Conservation (phyloP, 1,140 invertebrate species). For the Oedothorax gibbosus region DNA sequence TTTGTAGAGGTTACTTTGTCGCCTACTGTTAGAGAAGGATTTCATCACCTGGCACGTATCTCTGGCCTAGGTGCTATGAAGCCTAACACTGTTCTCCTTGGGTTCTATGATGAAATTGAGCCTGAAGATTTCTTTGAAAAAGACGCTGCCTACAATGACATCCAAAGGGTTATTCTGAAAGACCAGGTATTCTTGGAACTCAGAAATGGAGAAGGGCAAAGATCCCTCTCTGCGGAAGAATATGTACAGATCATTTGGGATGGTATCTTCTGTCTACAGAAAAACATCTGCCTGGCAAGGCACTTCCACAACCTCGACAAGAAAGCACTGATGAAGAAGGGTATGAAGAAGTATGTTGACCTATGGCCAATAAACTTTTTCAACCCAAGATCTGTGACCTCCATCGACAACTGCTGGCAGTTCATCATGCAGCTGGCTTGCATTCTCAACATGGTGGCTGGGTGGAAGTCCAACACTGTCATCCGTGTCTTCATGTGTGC, state of each 20-base stretch:
- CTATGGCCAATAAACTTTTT: slow-evolving; percentile 95
- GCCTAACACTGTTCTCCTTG: slow-evolving; percentile 89
- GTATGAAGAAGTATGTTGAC: slow-evolving; percentile 82
- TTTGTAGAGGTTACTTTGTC: slow-evolving; percentile 96
- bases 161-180: slow-evolving; percentile 61
- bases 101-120: slow-evolving; percentile 85
- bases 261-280: slow-evolving; percentile 89
- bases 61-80: slow-evolving; percentile 99
- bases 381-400: slow-evolving; percentile 78
- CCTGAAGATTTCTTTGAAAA: slow-evolving; percentile 80
- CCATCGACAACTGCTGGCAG: slow-evolving; percentile 82
- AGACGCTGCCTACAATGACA: slow-evolving; percentile 54
- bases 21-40: slow-evolving; percentile 84
- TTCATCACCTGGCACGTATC: slow-evolving; percentile 91
- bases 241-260: slow-evolving; percentile 89
- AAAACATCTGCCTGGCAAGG: slow-evolving; percentile 93
- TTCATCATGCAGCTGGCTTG: slow-evolving; percentile 98
- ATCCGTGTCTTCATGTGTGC: slow-evolving; percentile 86
- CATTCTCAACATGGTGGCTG: slow-evolving; percentile 88
- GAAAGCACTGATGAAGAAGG: slow-evolving; percentile 65
- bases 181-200: slow-evolving; percentile 64
- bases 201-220: slow-evolving; percentile 65
- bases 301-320: slow-evolving; percentile 88
- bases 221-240: slow-evolving; percentile 72
- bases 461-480: slow-evolving; percentile 82